Evolutionary conservation across 2,113 vertebrate species (phyloP).

Genomic region (Prionailurus viverrinus): DNA sequence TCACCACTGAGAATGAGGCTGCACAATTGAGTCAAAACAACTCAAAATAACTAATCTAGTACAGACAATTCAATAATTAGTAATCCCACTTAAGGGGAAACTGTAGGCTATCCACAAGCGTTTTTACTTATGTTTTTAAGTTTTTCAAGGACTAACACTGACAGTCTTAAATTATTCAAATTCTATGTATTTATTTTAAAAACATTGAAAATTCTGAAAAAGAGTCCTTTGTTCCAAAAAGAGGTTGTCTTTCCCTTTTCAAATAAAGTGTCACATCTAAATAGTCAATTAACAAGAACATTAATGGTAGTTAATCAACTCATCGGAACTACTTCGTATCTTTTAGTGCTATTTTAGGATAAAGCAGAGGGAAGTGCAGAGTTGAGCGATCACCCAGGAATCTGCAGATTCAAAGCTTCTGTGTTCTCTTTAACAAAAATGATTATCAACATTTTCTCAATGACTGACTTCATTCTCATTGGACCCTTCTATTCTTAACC

Average conservation of each 20-base stretch:
- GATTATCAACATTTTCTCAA: not conserved
- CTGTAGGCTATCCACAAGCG: not conserved
- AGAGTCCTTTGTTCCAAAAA: conserved; percentile 1
- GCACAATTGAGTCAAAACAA: conserved; percentile 32
- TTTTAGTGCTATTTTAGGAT: not conserved
- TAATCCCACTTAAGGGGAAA: not conserved
- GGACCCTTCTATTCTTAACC: not conserved
- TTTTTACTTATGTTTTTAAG: conserved; percentile 24
- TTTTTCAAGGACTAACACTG: conserved; percentile 27
- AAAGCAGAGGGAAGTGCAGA: not conserved
- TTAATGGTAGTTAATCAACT: not conserved
- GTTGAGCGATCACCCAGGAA: not conserved
- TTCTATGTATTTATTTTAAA: conserved; percentile 41
- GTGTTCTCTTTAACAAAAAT: not conserved
- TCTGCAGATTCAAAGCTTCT: not conserved
- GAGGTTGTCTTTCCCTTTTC: not conserved
- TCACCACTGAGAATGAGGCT: not conserved
- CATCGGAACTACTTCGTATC: not conserved
- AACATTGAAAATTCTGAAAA: conserved; percentile 39
- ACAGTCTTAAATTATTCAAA: conserved; percentile 34
- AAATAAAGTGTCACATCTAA: not conserved
- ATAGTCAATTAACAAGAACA: not conserved
- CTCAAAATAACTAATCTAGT: conserved; percentile 31
- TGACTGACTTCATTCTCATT: not conserved
- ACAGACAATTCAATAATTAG: conserved; percentile 30